These are phyloP conservation scores for Chydorus sphaericus DNA, from an alignment of 2,888 invertebrate genomes.

Conservation along the genomic window DNA sequence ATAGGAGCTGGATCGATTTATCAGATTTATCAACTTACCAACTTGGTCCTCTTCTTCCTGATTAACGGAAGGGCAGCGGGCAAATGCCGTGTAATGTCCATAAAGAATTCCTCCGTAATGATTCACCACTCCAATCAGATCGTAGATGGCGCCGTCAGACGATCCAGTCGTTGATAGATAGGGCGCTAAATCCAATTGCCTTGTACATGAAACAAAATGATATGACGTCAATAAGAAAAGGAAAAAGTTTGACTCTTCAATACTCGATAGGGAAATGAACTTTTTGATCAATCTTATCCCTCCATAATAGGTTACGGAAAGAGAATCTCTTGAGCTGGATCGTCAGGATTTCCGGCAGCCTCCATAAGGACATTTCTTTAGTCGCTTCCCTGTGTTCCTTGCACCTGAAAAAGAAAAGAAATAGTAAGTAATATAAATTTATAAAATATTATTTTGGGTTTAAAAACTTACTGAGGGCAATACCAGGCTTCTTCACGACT, in stretches of 20 bases:
- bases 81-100: constrained; percentile 37
- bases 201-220: constrained; percentile 19
- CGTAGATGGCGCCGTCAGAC: constrained; percentile 29
- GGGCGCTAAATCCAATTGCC: constrained; percentile 29
- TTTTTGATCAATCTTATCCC: constrained; percentile 25
- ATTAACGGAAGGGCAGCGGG: constrained; percentile 27
- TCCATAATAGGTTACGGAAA: constrained; percentile 24
- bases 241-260: not conserved
- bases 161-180: constrained; percentile 23
- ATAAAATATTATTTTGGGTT: too few species aligned
- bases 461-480: constrained; percentile 21
- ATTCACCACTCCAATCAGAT: constrained; percentile 36
- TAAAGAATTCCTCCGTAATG: constrained; percentile 33
- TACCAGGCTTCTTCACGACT: constrained; percentile 35
- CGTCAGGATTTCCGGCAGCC: constrained; percentile 27
- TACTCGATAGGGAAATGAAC: constrained; percentile 25
- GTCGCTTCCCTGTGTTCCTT: constrained; percentile 28
- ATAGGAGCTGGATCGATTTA: not conserved
- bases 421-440: too few species aligned
- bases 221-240: too few species aligned
- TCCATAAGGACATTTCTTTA: constrained; percentile 27
- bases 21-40: constrained; percentile 25
- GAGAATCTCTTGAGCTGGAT: constrained; percentile 30
- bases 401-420: constrained; percentile 19
- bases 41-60: constrained; percentile 28